A percentile compares a stretch with the other conserved stretches of the same genome.
Conservation (phyloP, 2,888 invertebrate genomes). For the Spilarctia lutea region DNA sequence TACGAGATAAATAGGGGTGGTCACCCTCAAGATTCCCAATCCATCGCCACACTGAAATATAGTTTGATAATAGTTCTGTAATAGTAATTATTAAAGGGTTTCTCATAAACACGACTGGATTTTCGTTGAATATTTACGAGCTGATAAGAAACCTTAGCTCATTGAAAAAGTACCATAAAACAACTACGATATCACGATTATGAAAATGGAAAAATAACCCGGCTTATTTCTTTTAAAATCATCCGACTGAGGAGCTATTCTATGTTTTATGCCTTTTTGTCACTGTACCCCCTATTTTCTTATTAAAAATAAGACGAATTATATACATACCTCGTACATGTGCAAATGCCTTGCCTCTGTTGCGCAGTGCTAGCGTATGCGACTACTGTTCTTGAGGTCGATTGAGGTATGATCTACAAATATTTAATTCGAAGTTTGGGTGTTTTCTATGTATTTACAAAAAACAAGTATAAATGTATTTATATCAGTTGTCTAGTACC, state of each 20-base stretch:
- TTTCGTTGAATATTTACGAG: conserved; percentile 1
- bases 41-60: background rate
- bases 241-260: background rate
- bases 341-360: too few relatives aligned
- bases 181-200: background rate
- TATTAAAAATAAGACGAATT: background rate
- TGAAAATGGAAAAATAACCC: background rate
- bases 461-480: too few relatives aligned
- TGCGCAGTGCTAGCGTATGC: too few relatives aligned
- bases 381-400: too few relatives aligned
- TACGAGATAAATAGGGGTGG: too few relatives aligned
- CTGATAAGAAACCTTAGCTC: conserved; percentile 1
- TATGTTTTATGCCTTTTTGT: background rate
- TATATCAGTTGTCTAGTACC: too few relatives aligned
- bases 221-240: background rate
- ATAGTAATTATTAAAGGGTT: background rate
- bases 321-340: too few relatives aligned
- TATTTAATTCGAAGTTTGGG: too few relatives aligned
- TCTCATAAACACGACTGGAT: background rate
- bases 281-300: background rate
- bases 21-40: background rate
- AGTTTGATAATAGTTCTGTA: background rate
- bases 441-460: too few relatives aligned
- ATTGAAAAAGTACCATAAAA: conserved; percentile 1
- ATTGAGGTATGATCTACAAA: too few relatives aligned